Conservation (phyloP, 1,140 invertebrate species). For the Apolygus lucorum region DNA sequence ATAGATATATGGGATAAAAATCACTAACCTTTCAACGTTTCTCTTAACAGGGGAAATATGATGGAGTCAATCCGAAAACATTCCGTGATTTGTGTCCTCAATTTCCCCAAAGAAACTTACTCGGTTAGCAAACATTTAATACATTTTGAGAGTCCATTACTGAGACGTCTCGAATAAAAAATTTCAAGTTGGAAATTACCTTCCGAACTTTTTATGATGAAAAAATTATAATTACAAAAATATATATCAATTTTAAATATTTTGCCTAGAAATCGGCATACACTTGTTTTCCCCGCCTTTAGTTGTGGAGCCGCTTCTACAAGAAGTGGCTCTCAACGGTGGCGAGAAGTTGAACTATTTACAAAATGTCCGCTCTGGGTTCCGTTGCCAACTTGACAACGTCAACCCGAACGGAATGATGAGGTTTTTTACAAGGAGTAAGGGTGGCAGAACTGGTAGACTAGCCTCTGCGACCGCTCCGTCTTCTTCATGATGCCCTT, state of each 20-base stretch:
- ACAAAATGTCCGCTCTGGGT: conserved; percentile 8
- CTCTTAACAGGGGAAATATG: conserved; percentile 25
- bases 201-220: conserved; percentile 36
- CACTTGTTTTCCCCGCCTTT: conserved; percentile 23
- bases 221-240: conserved; percentile 10
- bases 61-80: no score
- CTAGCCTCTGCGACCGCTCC: conserved; percentile 90
- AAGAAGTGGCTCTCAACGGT: conserved; percentile 10
- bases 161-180: conserved; percentile 13
- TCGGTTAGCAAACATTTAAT: conserved; percentile 28
- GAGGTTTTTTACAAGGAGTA: conserved; percentile 62
- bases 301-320: conserved; percentile 11
- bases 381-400: conserved; percentile 8
- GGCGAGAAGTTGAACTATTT: conserved; percentile 17
- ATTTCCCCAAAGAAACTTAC: conserved; percentile 12
- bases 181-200: conserved; percentile 41
- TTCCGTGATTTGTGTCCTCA: no score
- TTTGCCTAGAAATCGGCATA: conserved; percentile 32
- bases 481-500: conserved; percentile 99
- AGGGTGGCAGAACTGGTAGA: conserved; percentile 97
- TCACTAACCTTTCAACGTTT: conserved; percentile 50
- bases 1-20: conserved; percentile 84
- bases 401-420: not conserved
- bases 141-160: not conserved
- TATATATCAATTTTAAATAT: conserved; percentile 25